Base-by-base conservation (phyloP, 2,113 vertebrate species). In the Microtus richardsoni region DNA sequence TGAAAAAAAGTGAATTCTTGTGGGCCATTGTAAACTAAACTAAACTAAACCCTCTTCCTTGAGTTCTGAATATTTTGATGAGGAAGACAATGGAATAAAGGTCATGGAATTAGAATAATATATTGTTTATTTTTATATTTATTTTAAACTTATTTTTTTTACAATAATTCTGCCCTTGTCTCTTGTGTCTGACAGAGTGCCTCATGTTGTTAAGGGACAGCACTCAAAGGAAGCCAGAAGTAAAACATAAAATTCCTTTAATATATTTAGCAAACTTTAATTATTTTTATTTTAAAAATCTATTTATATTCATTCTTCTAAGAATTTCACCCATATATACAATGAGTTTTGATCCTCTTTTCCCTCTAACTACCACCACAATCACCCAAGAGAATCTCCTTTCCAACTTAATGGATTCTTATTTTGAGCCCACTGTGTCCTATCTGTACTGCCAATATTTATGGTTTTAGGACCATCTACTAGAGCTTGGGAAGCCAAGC, bases 41-140 rank as follows among this genome's bases (percentile, higher is more conserved):
- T 54, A 83, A 39, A 71, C 1, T 5, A 83, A 44, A 71, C 1
- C 7, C 3, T 66, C 28, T 77, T 90, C 78, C 21, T 47, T 80
- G 66, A 85, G 16, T 94, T 80, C 28, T 60, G 7, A 95, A 33
- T 26, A 21, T 86, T 85, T 85, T 71, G 86, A 89, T 21, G 94
- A 79, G 83, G 41, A 92, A 82, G 58, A 47, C 30, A 87, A 33
- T 44, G 66, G 6, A 49, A 2, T n/a, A 60, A 60, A 30, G 44
- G 22, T 6, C 21, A 21, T 19, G 39, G 82, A 52, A 68, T 21
- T 11, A 82, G 12, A 73, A 17, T 44, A 77, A 28, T 24, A 84
- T n/a, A 52, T n/a, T 80, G 19, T 60, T 73, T n/a, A 5, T 39
- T 54, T 21, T 70, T 62, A 49, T 64, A n/a, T 36, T n/a, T 60